These are phyloP conservation scores for Gryllus longicercus DNA, from an alignment of 2,888 invertebrate genomes.

Conservation along the genomic window DNA sequence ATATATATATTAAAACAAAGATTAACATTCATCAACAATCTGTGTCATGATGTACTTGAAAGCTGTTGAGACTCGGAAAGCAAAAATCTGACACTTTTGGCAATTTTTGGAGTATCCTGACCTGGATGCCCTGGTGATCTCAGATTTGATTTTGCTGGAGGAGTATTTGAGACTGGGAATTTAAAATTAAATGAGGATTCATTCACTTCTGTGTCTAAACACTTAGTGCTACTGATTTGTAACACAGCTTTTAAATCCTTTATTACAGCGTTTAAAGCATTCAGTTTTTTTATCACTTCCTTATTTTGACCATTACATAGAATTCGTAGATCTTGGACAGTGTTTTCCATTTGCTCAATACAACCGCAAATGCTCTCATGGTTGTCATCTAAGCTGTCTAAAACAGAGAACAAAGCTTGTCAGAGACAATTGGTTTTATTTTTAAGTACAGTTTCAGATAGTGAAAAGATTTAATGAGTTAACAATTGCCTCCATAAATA, in stretches of 20 bases:
- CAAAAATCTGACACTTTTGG: conserved; percentile 45
- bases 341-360: conserved; percentile 43
- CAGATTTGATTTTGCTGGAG: conserved; percentile 40
- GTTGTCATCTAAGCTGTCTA: not conserved
- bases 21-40: not conserved
- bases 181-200: conserved; percentile 29
- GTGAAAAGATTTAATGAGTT: no score
- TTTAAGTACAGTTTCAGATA: no score
- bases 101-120: conserved; percentile 40
- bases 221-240: conserved; percentile 34
- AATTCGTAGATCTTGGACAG: conserved; percentile 43
- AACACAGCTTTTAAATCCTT: conserved; percentile 38
- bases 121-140: conserved; percentile 37
- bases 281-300: conserved; percentile 41
- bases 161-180: conserved; percentile 25
- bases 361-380: not conserved
- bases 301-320: conserved; percentile 37
- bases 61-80: conserved; percentile 29
- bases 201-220: not conserved
- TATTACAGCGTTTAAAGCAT: conserved; percentile 42
- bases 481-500: not conserved
- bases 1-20: not conserved
- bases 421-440: no score
- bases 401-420: no score
- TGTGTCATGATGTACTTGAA: no score